Evolutionary conservation across 2,113 vertebrate genomes (phyloP), one percentile per base, ranked within the genome.

Genomic region (Silurus glanis): DNA sequence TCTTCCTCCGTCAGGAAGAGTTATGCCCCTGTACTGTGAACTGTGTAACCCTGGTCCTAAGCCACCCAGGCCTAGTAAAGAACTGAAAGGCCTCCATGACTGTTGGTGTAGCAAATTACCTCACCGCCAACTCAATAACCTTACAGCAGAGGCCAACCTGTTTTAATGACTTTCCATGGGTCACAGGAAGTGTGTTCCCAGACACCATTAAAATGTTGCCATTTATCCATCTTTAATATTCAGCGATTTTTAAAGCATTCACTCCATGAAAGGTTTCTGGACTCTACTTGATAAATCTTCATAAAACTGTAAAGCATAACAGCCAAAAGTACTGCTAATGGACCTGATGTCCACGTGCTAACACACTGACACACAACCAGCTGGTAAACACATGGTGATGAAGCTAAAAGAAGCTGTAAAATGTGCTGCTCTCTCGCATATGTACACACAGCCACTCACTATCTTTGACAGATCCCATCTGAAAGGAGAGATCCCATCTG

Each of bases 361-460:
- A 81, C 89, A 92, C 53, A 25, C 91, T 69, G 87, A 89, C 89
- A 82, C 76, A 87, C 88, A 25, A 62, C 83, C 92, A 93, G 91
- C 91, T 93, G 92, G 86, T 61, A 87, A 37, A 82, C 93, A 94
- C 89, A 91, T 94, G 93, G 89, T 56, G 71, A 62, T 80, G 55
- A 53, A 37, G 56, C 56, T 80, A 80, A 89, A 61, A 86, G 8
- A 78, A 66, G 58, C 37, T 69, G 84, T 88, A 72, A 28, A 89
- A 89, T 80, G 79, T 16, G 28, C 85, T 84, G 90, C 83, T 75
- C 53, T 53, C 19, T 79, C 9, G 1, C 17, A 66, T 6, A 47
- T 12, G 72, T 3, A 72, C 49, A 56, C 25, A 58, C 49, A 58
- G 6, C 23, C 19, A 49, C 28, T 59, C 17, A 80, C 55, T 47